These are phyloP conservation scores for Drosophila glabriapex DNA, from an alignment of 2,888 invertebrate species.

Conservation along the genomic window DNA sequence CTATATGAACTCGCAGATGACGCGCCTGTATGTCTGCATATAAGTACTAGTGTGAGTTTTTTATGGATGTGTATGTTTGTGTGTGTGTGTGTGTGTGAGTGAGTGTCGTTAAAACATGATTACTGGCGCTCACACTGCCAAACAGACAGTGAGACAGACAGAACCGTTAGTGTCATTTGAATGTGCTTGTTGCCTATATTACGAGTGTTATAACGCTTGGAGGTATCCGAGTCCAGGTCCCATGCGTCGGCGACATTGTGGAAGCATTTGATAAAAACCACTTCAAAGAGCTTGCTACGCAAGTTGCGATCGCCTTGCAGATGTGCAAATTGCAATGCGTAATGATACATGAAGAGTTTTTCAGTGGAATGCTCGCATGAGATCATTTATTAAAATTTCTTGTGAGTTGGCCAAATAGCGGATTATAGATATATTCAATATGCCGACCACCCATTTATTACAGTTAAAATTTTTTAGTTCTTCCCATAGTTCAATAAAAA, in stretches of 20 bases:
- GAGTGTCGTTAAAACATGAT: constrained; percentile 77
- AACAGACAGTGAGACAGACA: constrained; percentile 54
- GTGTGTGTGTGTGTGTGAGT: constrained; percentile 41
- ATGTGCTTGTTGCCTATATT: constrained; percentile 65
- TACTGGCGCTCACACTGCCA: constrained; percentile 67
- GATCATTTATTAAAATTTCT: constrained; percentile 9
- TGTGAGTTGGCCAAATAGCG: constrained; percentile 6
- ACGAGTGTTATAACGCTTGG: constrained; percentile 54
- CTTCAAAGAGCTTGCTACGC: constrained; percentile 48
- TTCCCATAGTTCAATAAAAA: constrained; percentile 35
- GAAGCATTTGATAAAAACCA: constrained; percentile 50
- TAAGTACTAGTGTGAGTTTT: constrained; percentile 33
- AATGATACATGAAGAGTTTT: constrained; percentile 25
- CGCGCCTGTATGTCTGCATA: constrained; percentile 58
- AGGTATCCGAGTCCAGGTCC: constrained; percentile 19
- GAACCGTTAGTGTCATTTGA: constrained; percentile 80
- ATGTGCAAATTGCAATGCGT: constrained; percentile 46
- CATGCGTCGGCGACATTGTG: constrained; percentile 32
- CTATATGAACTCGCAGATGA: constrained; percentile 75
- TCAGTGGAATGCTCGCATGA: neutral
- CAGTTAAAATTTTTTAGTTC: constrained; percentile 11
- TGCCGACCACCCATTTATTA: constrained; percentile 9
- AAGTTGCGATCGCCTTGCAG: constrained; percentile 30
- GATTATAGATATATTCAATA: constrained; percentile 8
- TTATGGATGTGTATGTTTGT: constrained; percentile 1